Evolutionary conservation across 2,797 vertebrate genomes (phyloP).

Genomic region (Cercopithecus hamlyni): DNA sequence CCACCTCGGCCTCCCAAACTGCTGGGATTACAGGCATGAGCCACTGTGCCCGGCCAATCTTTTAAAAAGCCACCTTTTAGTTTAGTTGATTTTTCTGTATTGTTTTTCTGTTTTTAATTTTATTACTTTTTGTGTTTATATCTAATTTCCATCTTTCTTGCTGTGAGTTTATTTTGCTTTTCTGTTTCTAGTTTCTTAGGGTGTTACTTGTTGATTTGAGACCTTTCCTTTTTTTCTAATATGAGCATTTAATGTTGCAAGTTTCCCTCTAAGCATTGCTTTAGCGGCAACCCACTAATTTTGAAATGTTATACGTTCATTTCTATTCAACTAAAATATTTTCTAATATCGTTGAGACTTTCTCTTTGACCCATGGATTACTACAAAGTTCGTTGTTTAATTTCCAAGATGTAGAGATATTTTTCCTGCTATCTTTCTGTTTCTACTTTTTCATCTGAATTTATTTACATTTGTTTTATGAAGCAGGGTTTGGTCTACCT

Average conservation of each 20-base stretch:
- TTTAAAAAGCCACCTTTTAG: neutral
- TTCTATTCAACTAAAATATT: neutral
- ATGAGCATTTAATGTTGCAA: neutral
- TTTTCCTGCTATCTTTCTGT: neutral
- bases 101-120: neutral
- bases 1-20: neutral
- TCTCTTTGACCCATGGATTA: neutral
- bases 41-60: neutral
- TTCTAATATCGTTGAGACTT: neutral
- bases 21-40: neutral
- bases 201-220: neutral
- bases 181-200: neutral
- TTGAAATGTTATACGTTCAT: neutral
- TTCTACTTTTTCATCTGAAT: slow-evolving; percentile 22
- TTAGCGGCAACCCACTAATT: neutral
- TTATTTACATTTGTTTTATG: slow-evolving; percentile 12
- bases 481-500: slow-evolving; percentile 20
- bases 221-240: neutral
- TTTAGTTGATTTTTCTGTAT: neutral
- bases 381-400: neutral
- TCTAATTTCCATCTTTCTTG: neutral
- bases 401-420: neutral
- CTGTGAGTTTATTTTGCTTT: neutral
- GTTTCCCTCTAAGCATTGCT: neutral
- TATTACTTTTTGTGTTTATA: neutral